Conservation (phyloP, 1,140 invertebrate species). For the Vanessa atalanta region DNA sequence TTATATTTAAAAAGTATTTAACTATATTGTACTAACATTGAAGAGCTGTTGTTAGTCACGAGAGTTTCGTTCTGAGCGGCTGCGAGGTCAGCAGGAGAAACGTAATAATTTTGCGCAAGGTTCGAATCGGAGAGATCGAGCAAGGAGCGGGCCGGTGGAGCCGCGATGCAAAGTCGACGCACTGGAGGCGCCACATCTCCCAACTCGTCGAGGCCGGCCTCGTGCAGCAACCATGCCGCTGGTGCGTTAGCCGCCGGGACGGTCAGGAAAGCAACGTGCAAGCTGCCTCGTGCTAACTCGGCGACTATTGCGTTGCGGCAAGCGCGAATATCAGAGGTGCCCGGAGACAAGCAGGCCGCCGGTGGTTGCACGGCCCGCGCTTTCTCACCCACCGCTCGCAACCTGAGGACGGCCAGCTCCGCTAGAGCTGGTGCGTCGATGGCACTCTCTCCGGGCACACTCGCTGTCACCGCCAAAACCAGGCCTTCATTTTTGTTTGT, state of each 20-base stretch:
- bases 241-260: slow-evolving; percentile 37
- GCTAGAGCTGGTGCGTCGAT: slow-evolving; percentile 28
- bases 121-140: slow-evolving; percentile 46
- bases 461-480: slow-evolving; percentile 39
- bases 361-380: slow-evolving; percentile 40
- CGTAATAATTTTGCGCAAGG: slow-evolving; percentile 35
- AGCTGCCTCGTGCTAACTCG: slow-evolving; percentile 30
- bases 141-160: slow-evolving; percentile 46
- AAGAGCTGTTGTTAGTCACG: background rate
- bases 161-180: slow-evolving; percentile 46
- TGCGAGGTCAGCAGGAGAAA: slow-evolving; percentile 13
- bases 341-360: slow-evolving; percentile 31
- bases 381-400: slow-evolving; percentile 36
- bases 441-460: slow-evolving; percentile 29
- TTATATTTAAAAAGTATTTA: background rate
- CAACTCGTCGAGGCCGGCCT: slow-evolving; percentile 44
- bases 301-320: slow-evolving; percentile 36
- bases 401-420: slow-evolving; percentile 31
- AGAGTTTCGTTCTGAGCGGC: slow-evolving; percentile 2
- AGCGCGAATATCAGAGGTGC: slow-evolving; percentile 21
- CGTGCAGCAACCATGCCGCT: slow-evolving; percentile 33
- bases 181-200: slow-evolving; percentile 45
- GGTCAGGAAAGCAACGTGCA: slow-evolving; percentile 43
- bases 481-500: slow-evolving; percentile 7
- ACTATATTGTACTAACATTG: background rate